Evolutionary conservation across 1,140 invertebrate genomes (phyloP).

Genomic region (Aphelinus certus): DNA sequence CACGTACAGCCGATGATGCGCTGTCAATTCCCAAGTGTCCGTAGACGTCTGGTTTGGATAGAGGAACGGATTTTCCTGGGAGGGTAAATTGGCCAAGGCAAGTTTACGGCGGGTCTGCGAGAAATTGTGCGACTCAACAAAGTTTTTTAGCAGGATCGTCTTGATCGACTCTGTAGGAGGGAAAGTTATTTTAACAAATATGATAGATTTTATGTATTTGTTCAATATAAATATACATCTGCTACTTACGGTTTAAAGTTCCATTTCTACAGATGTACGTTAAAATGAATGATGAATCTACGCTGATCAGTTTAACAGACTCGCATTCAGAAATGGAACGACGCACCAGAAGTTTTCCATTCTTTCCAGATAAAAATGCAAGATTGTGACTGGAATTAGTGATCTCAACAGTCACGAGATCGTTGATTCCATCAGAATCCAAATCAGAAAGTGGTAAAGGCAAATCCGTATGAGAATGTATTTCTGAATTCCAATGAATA

Average conservation of each 20-base stretch:
- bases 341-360: conserved; percentile 64
- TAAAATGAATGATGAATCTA: conserved; percentile 59
- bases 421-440: conserved; percentile 74
- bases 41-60: conserved; percentile 36
- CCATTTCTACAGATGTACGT: conserved; percentile 53
- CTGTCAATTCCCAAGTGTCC: conserved; percentile 50
- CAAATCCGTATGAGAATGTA: conserved; percentile 70
- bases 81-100: conserved; percentile 17
- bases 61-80: background rate
- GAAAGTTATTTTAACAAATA: conserved; percentile 9
- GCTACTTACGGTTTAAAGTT: conserved; percentile 19
- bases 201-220: no score
- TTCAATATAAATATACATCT: background rate
- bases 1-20: conserved; percentile 65
- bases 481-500: conserved; percentile 71
- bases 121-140: conserved; percentile 48
- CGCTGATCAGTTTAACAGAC: conserved; percentile 62
- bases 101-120: conserved; percentile 42
- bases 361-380: conserved; percentile 72
- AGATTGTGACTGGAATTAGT: conserved; percentile 66
- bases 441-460: conserved; percentile 77
- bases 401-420: conserved; percentile 71
- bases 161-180: conserved; percentile 47
- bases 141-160: conserved; percentile 45
- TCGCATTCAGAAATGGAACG: conserved; percentile 56